Conservation (phyloP, 2,797 vertebrate species). For the Tapirus indicus region DNA sequence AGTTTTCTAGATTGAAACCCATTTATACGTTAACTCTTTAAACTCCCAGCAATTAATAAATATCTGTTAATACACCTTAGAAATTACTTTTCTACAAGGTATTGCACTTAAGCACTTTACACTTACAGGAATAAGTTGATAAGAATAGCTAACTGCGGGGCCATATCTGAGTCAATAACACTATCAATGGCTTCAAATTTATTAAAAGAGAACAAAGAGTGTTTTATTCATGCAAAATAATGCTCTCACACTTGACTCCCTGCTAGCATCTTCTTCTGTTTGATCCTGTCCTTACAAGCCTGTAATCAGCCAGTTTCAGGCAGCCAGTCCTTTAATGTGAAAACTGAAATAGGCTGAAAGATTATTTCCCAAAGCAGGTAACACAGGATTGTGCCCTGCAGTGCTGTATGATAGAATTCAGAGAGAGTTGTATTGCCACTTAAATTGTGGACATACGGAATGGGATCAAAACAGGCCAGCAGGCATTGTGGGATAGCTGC, state of each 20-base stretch:
- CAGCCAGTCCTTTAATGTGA: slow-evolving; percentile 83
- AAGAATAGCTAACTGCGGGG: slow-evolving; percentile 60
- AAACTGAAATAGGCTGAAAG: slow-evolving; percentile 86
- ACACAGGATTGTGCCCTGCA: slow-evolving; percentile 71
- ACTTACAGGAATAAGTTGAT: slow-evolving; percentile 55
- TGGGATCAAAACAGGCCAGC: slow-evolving; percentile 84
- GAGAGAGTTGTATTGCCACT: slow-evolving; percentile 70
- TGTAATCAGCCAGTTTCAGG: slow-evolving; percentile 83
- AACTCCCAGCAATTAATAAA: slow-evolving; percentile 56
- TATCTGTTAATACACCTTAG: slow-evolving; percentile 58
- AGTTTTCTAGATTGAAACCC: slow-evolving; percentile 38
- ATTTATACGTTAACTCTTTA: slow-evolving; percentile 74
- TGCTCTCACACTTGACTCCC: slow-evolving; percentile 74
- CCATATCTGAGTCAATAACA: slow-evolving; percentile 50
- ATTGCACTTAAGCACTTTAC: slow-evolving; percentile 61
- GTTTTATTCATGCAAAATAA: slow-evolving; percentile 75
- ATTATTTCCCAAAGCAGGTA: slow-evolving; percentile 81
- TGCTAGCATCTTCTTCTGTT: slow-evolving; percentile 81
- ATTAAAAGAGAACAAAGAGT: slow-evolving; percentile 80
- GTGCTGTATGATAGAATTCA: slow-evolving; percentile 69
- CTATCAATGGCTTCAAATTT: slow-evolving; percentile 60
- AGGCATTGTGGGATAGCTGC: slow-evolving; percentile 80
- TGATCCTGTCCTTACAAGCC: slow-evolving; percentile 83
- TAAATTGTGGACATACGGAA: slow-evolving; percentile 85
- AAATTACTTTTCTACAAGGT: slow-evolving; percentile 61